Conservation (phyloP, 2,888 invertebrate genomes). For the Psococerastis gibbosa region DNA sequence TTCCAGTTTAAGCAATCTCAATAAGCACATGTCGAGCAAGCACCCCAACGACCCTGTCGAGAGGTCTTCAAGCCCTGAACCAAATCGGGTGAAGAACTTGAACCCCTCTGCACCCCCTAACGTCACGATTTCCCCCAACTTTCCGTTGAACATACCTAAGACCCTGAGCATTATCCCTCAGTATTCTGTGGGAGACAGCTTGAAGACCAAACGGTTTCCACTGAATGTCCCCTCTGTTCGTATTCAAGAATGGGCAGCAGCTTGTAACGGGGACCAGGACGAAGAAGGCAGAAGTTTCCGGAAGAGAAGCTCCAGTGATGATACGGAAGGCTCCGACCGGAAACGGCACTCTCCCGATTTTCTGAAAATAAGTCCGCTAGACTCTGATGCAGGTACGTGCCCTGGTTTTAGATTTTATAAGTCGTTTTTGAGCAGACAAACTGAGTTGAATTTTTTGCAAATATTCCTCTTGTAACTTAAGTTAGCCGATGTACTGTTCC, state of each 20-base stretch:
- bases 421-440: too few species aligned
- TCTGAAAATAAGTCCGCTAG: not conserved
- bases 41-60: constrained; percentile 29
- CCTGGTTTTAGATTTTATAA: too few species aligned
- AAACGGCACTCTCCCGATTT: constrained; percentile 3
- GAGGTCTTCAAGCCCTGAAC: too few species aligned
- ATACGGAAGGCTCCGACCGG: constrained; percentile 12
- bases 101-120: constrained; percentile 7
- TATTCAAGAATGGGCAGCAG: not conserved
- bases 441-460: too few species aligned
- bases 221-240: constrained; percentile 1
- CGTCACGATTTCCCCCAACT: constrained; percentile 2
- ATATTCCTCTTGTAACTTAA: too few species aligned
- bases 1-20: constrained; percentile 55
- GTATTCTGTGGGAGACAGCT: not conserved
- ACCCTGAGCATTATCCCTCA: not conserved
- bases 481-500: too few species aligned
- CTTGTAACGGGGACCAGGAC: not conserved
- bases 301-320: constrained; percentile 15
- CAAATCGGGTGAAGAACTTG: constrained; percentile 11
- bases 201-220: constrained; percentile 6
- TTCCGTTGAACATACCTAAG: not conserved
- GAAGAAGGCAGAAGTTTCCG: constrained; percentile 11
- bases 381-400: constrained; percentile 3
- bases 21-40: constrained; percentile 56